phyloP scores from a whole-genome alignment of 2,113 vertebrate genomes.

The Cairina moschata region DNA sequence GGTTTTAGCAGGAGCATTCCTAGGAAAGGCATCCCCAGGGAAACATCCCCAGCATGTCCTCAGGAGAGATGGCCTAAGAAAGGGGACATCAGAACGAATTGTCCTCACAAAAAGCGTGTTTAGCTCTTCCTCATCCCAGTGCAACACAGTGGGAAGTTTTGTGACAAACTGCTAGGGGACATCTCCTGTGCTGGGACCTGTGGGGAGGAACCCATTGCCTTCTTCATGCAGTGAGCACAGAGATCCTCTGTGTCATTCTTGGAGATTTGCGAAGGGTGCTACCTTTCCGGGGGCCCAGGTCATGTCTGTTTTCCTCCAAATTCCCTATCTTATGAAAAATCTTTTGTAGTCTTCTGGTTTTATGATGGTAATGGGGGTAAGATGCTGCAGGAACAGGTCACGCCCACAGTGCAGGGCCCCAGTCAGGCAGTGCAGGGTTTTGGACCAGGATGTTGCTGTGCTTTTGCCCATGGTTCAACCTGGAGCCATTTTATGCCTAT shows the following conservation, averaged over 20 bases:
- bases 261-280: not conserved
- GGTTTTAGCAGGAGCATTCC: not conserved
- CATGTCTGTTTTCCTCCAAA: no score
- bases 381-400: not conserved
- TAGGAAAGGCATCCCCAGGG: not conserved
- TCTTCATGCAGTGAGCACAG: not conserved
- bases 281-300: not conserved
- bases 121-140: not conserved
- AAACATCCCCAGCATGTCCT: not conserved
- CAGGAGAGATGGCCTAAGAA: not conserved
- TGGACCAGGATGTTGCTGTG: not conserved
- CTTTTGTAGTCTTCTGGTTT: not conserved
- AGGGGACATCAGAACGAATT: fast-evolving
- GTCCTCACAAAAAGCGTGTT: not conserved
- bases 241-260: not conserved
- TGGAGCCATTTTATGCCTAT: not conserved
- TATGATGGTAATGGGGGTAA: not conserved
- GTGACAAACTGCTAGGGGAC: fast-evolving
- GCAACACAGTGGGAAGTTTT: fast-evolving
- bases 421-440: not conserved
- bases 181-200: not conserved
- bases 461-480: not conserved
- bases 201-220: not conserved
- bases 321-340: not conserved
- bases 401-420: no score